Percentiles rank a stretch among this genome's conserved stretches.
Evolutionary conservation across 1,140 invertebrate species (phyloP).

Genomic region (Choristoneura fumiferana): DNA sequence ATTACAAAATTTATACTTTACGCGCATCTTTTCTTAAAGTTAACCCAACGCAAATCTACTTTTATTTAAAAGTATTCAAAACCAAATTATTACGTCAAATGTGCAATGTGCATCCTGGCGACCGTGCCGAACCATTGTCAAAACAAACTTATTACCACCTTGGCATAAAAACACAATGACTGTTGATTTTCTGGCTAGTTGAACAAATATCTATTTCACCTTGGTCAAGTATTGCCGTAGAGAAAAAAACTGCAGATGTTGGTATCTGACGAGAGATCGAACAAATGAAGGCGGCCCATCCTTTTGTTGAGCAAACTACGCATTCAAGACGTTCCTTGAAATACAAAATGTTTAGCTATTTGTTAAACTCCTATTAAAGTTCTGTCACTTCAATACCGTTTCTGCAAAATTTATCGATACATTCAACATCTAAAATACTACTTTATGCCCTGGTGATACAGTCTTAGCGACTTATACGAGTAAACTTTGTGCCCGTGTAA

Average conservation of each 20-base stretch:
- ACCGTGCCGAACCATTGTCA: constrained; percentile 45
- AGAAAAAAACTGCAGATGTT: constrained; percentile 75
- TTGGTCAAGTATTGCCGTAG: constrained; percentile 40
- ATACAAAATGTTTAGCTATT: constrained; percentile 75
- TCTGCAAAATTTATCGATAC: constrained; percentile 30
- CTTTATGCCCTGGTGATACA: constrained; percentile 27
- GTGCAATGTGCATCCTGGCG: constrained; percentile 23
- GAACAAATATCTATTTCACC: constrained; percentile 74
- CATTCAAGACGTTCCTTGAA: constrained; percentile 71
- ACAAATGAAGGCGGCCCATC: constrained; percentile 56
- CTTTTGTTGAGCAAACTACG: constrained; percentile 66
- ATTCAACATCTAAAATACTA: constrained; percentile 22
- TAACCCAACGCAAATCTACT: constrained; percentile 15
- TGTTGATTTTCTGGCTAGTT: constrained; percentile 75
- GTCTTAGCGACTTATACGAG: constrained; percentile 4
- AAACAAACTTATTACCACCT: constrained; percentile 65
- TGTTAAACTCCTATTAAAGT: constrained; percentile 73
- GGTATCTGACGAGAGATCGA: constrained; percentile 49
- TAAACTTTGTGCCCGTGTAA: constrained; percentile 49
- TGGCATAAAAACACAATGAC: constrained; percentile 59
- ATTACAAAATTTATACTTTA: no score
- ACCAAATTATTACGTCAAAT: constrained; percentile 17
- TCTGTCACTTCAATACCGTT: constrained; percentile 59
- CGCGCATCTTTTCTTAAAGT: no score
- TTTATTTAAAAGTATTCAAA: constrained; percentile 17